Evolutionary conservation across 2,113 vertebrate genomes (phyloP), one percentile per base, ranked within the genome.

Genomic region (Gymnorhina tibicen): DNA sequence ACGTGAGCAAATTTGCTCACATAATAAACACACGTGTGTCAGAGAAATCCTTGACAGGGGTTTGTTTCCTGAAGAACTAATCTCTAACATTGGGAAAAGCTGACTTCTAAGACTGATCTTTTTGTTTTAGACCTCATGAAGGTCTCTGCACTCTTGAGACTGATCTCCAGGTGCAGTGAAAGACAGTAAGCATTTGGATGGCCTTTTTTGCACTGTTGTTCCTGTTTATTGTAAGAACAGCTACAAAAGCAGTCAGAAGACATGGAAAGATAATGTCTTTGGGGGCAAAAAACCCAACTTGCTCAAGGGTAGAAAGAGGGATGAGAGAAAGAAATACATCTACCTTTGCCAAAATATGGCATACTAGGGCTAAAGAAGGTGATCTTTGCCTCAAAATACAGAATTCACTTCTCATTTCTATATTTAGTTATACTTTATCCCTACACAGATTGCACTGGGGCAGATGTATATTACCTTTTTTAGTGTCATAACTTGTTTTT

Each of bases 251-350:
- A 42, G 13, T 46, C 4, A 4, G 64, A 78, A 83, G n/a, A 37
- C 33, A 21, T 19, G 9, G 37, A 42, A 91, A 62, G 24, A 28
- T 13, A 52, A 41, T 39, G 20, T 50, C 17, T 60, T 60, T 49
- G 15, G 14, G 33, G 41, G 3, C 3, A 21, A 58, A 81, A n/a
- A 0, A 1, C 0, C 0, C 18, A 78, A 3, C 22, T 72, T 85
- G 6, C 41, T 42, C 44, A 79, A 76, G 46, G 9, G 12, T 63
- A 28, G 49, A 32, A 85, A 69, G 33, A 84, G 11, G 24, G 11
- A 28, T 63, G 63, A 50, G 27, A 63, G 56, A 91, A 89, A 35
- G 14, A 68, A 88, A 72, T 74, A 13, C 6, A 37, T 58, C 44
- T 82, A 70, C 15, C 26, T 50, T 80, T 82, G 32, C 8, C 20